Evolutionary conservation across 2,113 vertebrate species (phyloP).

Genomic region (Hemichromis elongatus): DNA sequence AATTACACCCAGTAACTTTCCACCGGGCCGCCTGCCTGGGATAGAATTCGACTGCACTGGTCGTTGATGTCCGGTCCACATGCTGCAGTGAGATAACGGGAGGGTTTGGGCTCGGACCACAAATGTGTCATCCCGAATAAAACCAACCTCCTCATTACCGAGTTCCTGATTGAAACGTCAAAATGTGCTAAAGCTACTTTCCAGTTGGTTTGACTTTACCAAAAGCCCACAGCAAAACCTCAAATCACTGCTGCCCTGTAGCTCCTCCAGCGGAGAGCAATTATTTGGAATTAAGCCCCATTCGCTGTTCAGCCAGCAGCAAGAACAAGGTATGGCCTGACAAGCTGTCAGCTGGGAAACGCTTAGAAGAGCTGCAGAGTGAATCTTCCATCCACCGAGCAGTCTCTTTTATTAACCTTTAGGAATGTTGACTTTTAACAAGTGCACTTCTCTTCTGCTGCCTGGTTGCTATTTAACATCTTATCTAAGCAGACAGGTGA

Average conservation of each 20-base stretch:
- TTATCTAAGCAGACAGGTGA: not conserved
- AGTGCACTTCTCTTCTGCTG: not conserved
- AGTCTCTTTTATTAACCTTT: constrained; percentile 9
- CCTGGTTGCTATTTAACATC: not conserved
- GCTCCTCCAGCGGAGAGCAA: constrained; percentile 2
- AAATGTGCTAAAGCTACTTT: not conserved
- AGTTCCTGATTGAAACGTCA: not conserved
- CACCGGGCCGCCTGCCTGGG: not conserved
- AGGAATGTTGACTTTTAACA: constrained; percentile 4
- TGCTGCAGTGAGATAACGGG: not conserved
- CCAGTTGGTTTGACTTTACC: not conserved
- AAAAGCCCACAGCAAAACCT: not conserved
- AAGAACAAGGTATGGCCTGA: constrained; percentile 22
- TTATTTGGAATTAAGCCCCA: constrained; percentile 37
- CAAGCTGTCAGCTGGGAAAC: constrained; percentile 8
- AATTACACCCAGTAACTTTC: not conserved
- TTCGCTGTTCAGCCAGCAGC: constrained; percentile 8
- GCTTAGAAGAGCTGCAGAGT: not conserved
- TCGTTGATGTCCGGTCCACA: not conserved
- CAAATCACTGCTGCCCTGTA: not conserved
- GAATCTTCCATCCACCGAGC: not conserved
- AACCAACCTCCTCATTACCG: not conserved
- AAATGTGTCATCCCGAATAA: not conserved
- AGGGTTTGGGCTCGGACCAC: not conserved
- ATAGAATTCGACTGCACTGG: not conserved